Percentiles rank a stretch among this genome's conserved stretches.
These are phyloP conservation scores for Ennomos fuscantarius DNA, from an alignment of 2,888 invertebrate genomes.

Conservation along the genomic window DNA sequence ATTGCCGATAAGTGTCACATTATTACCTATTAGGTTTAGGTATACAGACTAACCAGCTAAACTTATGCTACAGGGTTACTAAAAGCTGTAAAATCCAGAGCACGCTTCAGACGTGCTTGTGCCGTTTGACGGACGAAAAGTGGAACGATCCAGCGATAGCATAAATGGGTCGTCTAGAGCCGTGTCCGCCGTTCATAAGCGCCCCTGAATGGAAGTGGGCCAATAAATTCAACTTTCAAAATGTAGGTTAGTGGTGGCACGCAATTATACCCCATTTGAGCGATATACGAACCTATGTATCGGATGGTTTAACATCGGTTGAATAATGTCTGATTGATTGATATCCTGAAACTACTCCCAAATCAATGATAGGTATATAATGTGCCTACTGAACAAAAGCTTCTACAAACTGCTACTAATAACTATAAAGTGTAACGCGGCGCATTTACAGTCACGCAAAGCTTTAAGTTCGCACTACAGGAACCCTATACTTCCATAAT, in stretches of 20 bases:
- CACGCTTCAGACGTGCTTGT: conserved; percentile 52
- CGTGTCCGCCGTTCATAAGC: conserved; percentile 56
- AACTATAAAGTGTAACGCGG: conserved; percentile 1
- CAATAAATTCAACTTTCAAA: conserved; percentile 67
- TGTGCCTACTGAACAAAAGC: background rate
- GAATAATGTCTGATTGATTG: conserved; percentile 19
- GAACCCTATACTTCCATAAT: conserved; percentile 26
- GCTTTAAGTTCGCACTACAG: conserved; percentile 26
- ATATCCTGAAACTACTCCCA: conserved; percentile 15
- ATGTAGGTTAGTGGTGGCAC: conserved; percentile 79
- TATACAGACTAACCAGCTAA: too few species aligned
- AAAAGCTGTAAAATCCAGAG: conserved; percentile 35
- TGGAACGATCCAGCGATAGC: conserved; percentile 77
- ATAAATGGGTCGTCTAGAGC: conserved; percentile 71
- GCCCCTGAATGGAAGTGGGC: conserved; percentile 66
- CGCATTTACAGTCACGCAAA: conserved; percentile 27
- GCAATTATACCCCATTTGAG: conserved; percentile 56
- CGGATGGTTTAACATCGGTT: conserved; percentile 9
- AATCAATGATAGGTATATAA: conserved; percentile 4
- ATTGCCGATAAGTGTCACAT: too few species aligned
- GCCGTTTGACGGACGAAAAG: conserved; percentile 58
- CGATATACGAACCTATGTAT: conserved; percentile 13
- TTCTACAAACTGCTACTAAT: conserved; percentile 1
- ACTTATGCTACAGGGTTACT: conserved; percentile 12
- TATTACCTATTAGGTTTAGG: too few species aligned